Conservation (phyloP, 2,113 vertebrate genomes). For the Prionailurus bengalensis region DNA sequence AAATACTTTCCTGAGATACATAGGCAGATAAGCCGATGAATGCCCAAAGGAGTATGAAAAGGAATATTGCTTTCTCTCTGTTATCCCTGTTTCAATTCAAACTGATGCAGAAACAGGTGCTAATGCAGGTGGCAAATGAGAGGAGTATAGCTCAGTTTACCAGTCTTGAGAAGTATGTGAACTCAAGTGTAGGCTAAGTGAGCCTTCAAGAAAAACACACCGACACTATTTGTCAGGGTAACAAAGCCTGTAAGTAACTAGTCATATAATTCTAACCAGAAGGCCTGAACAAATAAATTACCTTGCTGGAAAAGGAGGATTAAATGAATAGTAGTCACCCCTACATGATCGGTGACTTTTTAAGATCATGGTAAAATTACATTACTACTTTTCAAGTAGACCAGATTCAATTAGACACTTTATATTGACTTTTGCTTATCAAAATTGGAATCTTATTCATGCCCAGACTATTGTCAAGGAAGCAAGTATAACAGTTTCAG, state of each 20-base stretch:
- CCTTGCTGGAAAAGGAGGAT: neutral
- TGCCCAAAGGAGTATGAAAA: neutral
- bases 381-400: constrained; percentile 52
- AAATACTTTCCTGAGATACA: neutral
- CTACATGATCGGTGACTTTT: neutral
- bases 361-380: constrained; percentile 60
- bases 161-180: neutral
- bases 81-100: neutral
- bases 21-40: neutral
- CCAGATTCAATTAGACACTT: constrained; percentile 65
- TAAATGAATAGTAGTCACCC: neutral
- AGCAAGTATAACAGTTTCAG: neutral
- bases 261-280: constrained; percentile 10
- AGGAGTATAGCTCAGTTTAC: neutral
- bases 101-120: neutral
- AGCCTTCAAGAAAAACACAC: neutral
- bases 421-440: constrained; percentile 57
- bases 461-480: neutral
- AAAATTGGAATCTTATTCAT: constrained; percentile 56
- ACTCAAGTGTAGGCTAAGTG: neutral
- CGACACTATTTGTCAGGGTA: neutral
- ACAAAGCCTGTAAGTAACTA: neutral
- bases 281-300: neutral
- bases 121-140: neutral
- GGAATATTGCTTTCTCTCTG: neutral